Evolutionary conservation across 2,113 vertebrate species (phyloP).

Genomic region (Otolemur garnettii): DNA sequence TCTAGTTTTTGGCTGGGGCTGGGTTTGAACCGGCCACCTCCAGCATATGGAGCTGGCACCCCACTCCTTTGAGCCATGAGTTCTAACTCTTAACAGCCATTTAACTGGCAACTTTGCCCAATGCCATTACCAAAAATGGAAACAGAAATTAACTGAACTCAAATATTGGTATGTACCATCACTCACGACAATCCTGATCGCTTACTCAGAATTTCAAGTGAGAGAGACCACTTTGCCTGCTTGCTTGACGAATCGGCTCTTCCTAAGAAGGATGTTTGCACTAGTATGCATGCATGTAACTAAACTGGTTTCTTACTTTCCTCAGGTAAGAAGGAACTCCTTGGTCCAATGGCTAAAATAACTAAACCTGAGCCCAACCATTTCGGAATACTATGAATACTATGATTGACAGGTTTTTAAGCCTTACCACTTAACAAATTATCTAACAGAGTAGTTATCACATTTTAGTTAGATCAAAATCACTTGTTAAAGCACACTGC

Average conservation of each 20-base stretch:
- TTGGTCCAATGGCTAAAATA: background rate
- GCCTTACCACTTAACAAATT: slow-evolving; percentile 1
- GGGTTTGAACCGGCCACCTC: too few species aligned
- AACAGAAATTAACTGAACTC: slow-evolving; percentile 36
- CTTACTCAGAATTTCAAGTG: slow-evolving; percentile 37
- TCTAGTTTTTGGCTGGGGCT: too few species aligned
- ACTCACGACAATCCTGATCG: background rate
- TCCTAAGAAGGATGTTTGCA: slow-evolving; percentile 16
- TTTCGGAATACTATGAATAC: too few species aligned
- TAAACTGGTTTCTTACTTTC: slow-evolving; percentile 22
- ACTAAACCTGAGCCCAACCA: background rate
- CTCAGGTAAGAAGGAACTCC: slow-evolving; percentile 9
- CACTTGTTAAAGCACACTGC: background rate
- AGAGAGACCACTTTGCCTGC: background rate
- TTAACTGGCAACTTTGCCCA: slow-evolving; percentile 19
- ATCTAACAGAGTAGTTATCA: slow-evolving; percentile 24
- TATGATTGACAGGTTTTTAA: background rate
- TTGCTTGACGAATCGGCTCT: background rate
- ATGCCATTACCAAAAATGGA: slow-evolving; percentile 28
- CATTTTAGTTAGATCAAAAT: background rate
- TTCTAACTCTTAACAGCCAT: background rate
- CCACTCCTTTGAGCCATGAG: background rate
- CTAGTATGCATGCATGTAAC: background rate
- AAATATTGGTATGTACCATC: background rate
- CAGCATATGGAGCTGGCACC: too few species aligned